Conservation (phyloP, 2,888 invertebrate genomes). For the Macrophya annulata region DNA sequence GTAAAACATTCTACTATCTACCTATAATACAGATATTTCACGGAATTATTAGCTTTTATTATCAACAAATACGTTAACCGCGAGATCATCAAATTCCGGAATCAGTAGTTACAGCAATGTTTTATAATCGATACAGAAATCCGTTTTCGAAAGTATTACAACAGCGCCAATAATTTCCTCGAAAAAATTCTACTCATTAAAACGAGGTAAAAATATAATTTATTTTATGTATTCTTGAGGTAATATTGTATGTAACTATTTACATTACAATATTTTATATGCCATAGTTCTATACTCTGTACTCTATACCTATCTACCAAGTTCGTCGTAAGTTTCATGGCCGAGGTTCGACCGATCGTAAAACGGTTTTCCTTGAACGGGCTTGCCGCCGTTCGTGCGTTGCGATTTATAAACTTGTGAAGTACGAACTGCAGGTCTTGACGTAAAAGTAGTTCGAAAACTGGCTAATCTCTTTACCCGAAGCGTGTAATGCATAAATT, state of each 20-base stretch:
- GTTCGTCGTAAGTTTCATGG: conserved; percentile 30
- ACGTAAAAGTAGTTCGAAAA: conserved; percentile 46
- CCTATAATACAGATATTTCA: not conserved
- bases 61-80: not conserved
- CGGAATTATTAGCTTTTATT: not conserved
- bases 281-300: not conserved
- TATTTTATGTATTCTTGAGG: not conserved
- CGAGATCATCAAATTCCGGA: too few species aligned
- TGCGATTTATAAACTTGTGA: conserved; percentile 35
- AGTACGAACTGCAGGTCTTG: not conserved
- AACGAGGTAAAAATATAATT: not conserved
- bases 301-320: not conserved
- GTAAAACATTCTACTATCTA: not conserved
- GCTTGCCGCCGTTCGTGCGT: conserved; percentile 34
- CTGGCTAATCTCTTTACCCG: conserved; percentile 38
- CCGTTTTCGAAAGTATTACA: too few species aligned
- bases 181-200: too few species aligned
- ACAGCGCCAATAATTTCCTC: too few species aligned
- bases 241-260: not conserved
- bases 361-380: conserved; percentile 49
- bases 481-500: conserved; percentile 31
- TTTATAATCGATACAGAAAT: too few species aligned
- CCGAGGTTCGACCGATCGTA: conserved; percentile 39
- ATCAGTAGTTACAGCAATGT: too few species aligned
- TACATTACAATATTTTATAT: not conserved